These are phyloP conservation scores for Pseudopodoces humilis DNA, from an alignment of 2,113 vertebrate genomes.

Conservation along the genomic window DNA sequence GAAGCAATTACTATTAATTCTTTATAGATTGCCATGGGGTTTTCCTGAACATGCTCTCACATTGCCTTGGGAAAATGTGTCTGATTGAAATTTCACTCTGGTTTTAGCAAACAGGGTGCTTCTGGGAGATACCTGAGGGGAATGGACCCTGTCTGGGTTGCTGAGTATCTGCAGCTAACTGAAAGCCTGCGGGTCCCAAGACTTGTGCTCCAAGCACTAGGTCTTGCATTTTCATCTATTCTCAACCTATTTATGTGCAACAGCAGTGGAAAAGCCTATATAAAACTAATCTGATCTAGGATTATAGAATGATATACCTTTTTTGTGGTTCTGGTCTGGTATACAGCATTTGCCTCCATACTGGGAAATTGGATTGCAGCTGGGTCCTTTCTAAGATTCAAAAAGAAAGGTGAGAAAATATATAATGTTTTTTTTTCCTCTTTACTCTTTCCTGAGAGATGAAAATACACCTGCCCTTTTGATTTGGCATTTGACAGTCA, in stretches of 20 bases:
- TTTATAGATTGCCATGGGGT: not conserved
- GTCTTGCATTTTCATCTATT: not conserved
- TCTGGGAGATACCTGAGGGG: not conserved
- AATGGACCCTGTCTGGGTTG: not conserved
- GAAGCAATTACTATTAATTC: not conserved
- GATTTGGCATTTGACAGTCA: not conserved
- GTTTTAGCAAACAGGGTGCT: not conserved
- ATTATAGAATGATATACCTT: not conserved
- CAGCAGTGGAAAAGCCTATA: not conserved
- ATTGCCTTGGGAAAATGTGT: not conserved
- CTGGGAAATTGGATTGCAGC: conserved; percentile 14
- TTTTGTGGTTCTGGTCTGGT: not conserved
- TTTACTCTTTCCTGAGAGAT: not conserved
- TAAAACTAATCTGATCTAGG: not conserved
- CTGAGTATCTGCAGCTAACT: not conserved
- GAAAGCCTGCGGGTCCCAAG: not conserved
- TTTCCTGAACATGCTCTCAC: not conserved
- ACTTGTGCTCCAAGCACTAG: not conserved
- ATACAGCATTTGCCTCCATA: not conserved
- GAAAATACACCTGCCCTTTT: not conserved
- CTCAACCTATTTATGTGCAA: not conserved
- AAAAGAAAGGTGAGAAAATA: not conserved
- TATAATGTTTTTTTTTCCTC: not conserved
- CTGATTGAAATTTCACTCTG: not conserved
- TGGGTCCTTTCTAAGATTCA: not conserved